Percentiles rank a stretch among this genome's conserved stretches.
These are phyloP conservation scores for Sussaba pulchella DNA, from an alignment of 2,888 invertebrate species.

Conservation along the genomic window DNA sequence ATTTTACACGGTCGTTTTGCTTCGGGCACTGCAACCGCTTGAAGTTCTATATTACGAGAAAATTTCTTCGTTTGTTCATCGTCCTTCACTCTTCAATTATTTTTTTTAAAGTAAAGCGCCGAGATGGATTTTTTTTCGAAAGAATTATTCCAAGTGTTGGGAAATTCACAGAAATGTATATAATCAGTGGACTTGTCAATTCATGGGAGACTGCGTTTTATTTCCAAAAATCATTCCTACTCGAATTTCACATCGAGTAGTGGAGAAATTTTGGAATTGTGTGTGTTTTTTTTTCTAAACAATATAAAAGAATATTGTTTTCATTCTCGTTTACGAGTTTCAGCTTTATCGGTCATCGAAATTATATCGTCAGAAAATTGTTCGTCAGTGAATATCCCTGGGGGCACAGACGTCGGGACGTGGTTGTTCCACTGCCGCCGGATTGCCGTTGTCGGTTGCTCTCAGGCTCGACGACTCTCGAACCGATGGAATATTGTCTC, in stretches of 20 bases:
- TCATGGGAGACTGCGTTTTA: too few relatives aligned
- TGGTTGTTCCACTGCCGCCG: slow-evolving; percentile 30
- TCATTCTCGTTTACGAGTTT: slow-evolving; percentile 33
- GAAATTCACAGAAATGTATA: too few relatives aligned
- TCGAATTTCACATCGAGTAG: too few relatives aligned
- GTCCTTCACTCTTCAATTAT: background rate
- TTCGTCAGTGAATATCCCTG: slow-evolving; percentile 54
- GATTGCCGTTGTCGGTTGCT: background rate
- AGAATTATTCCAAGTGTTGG: too few relatives aligned
- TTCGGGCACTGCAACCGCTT: slow-evolving; percentile 53
- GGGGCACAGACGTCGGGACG: slow-evolving; percentile 63
- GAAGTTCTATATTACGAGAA: slow-evolving; percentile 51
- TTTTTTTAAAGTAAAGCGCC: too few relatives aligned
- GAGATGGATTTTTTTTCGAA: too few relatives aligned
- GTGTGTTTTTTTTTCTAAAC: too few relatives aligned
- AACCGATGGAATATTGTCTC: slow-evolving; percentile 14
- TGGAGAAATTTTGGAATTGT: too few relatives aligned
- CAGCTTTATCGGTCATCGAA: slow-evolving; percentile 48
- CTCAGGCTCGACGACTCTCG: slow-evolving; percentile 1
- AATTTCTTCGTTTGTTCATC: slow-evolving; percentile 50
- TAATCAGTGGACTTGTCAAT: too few relatives aligned
- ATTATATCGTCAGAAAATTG: slow-evolving; percentile 56
- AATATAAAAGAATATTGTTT: too few relatives aligned
- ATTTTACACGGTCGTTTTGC: slow-evolving; percentile 61
- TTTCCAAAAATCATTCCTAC: too few relatives aligned